A percentile compares a stretch with the other conserved stretches of the same genome.
Evolutionary conservation across 37 sponge, comb jelly and placozoan species (phyloP).

Genomic region (Beroe ovata): DNA sequence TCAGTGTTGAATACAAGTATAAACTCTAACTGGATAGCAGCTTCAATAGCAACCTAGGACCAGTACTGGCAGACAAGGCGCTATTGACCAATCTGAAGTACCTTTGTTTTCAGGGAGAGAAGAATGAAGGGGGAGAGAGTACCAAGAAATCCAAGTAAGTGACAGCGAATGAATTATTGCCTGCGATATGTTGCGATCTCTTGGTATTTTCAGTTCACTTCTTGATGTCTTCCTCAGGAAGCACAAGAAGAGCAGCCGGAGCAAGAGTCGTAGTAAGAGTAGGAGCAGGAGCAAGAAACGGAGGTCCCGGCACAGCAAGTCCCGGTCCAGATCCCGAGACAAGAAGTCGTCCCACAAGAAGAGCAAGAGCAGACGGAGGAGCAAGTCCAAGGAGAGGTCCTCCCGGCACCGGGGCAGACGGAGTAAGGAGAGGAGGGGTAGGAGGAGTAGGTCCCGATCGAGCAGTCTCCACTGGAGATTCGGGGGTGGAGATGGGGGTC

Average conservation of each 20-base stretch:
- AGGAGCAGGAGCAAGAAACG: constrained; percentile 62
- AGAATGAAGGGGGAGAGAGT: constrained; percentile 33
- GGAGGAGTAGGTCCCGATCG: constrained; percentile 61
- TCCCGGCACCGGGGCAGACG: constrained; percentile 34
- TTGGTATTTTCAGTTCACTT: too few species aligned
- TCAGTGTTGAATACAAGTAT: background rate
- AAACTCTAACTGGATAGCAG: too few species aligned
- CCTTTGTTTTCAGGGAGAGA: constrained; percentile 41
- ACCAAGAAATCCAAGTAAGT: constrained; percentile 59
- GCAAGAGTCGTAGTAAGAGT: constrained; percentile 23
- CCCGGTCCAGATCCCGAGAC: background rate
- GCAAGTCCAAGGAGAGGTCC: constrained; percentile 45
- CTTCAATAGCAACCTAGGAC: too few species aligned
- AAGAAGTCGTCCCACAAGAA: constrained; percentile 24
- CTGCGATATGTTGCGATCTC: too few species aligned
- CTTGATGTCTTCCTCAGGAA: too few species aligned
- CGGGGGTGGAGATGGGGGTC: background rate
- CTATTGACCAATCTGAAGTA: background rate
- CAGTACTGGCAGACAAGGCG: background rate
- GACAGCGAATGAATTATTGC: too few species aligned
- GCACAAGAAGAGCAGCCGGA: constrained; percentile 50
- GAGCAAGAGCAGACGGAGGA: constrained; percentile 67
- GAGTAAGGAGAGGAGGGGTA: background rate
- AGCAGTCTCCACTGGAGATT: constrained; percentile 60
- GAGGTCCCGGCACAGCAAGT: constrained; percentile 61